Conservation (phyloP, 2,888 invertebrate genomes). For the Ganaspis brasiliensis region DNA sequence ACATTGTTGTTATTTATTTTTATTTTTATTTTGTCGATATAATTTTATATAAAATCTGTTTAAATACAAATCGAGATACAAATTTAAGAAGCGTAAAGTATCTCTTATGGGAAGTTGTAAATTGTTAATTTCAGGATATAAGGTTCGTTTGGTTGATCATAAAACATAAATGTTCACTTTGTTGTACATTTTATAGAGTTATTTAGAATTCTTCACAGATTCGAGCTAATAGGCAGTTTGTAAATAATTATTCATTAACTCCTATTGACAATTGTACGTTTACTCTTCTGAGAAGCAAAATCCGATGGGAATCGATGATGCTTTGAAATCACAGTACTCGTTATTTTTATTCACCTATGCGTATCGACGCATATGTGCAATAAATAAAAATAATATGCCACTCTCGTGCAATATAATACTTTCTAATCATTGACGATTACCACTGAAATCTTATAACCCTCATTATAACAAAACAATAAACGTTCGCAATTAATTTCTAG, state of each 20-base stretch:
- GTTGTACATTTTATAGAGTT: background rate
- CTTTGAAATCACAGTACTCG: slow-evolving; percentile 30
- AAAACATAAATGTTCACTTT: background rate
- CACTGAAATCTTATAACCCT: background rate
- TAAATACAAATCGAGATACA: too few relatives aligned
- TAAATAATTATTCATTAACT: background rate
- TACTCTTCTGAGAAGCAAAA: slow-evolving; percentile 18
- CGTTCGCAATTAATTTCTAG: too few relatives aligned
- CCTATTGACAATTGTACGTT: slow-evolving; percentile 5
- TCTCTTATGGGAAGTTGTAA: too few relatives aligned
- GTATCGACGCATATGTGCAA: slow-evolving; percentile 1
- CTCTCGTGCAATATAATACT: slow-evolving; percentile 5
- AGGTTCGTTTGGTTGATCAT: background rate
- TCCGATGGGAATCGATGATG: slow-evolving; percentile 13
- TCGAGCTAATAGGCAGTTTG: background rate
- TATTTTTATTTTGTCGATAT: too few relatives aligned
- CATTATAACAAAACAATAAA: background rate
- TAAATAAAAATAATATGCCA: slow-evolving; percentile 6
- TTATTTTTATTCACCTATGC: slow-evolving; percentile 23
- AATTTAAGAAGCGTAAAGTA: too few relatives aligned
- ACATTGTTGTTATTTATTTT: too few relatives aligned
- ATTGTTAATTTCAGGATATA: too few relatives aligned
- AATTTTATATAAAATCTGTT: too few relatives aligned
- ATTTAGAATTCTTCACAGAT: background rate
- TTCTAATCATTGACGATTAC: slow-evolving; percentile 25